Percentiles rank a stretch among this genome's conserved stretches.
Evolutionary conservation across 2,797 vertebrate genomes (phyloP).

Genomic region (Phoebastria nigripes): DNA sequence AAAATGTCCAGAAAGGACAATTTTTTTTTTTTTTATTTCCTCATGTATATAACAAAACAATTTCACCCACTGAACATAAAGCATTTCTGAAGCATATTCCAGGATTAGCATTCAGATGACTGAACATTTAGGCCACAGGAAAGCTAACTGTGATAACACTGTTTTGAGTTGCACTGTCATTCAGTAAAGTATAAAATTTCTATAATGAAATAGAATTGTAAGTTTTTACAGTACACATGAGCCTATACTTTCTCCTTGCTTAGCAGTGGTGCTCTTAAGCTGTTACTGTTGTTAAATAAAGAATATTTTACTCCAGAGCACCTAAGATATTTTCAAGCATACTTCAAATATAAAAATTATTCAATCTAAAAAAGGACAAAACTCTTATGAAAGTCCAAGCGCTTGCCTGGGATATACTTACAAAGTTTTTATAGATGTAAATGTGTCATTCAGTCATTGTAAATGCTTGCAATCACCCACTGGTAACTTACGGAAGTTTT

Average conservation of each 20-base stretch:
- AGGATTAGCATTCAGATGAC: background rate
- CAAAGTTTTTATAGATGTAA: background rate
- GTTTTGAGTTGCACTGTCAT: background rate
- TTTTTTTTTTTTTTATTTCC: background rate
- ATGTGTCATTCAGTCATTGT: background rate
- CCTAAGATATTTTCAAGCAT: background rate
- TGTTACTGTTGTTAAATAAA: background rate
- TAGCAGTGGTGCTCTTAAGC: background rate
- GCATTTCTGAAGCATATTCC: background rate
- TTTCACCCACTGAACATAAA: background rate
- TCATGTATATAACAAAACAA: background rate
- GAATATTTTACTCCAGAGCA: background rate
- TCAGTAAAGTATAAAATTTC: background rate
- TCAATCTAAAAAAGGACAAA: background rate
- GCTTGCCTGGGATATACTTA: background rate
- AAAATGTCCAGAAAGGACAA: background rate
- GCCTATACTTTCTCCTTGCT: background rate
- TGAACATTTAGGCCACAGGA: background rate
- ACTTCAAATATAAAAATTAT: background rate
- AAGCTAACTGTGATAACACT: background rate
- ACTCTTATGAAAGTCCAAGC: background rate
- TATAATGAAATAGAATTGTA: no score
- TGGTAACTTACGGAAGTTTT: background rate
- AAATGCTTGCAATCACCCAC: background rate
- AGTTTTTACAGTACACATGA: background rate